A percentile compares a stretch with the other conserved stretches of the same genome.
Conservation (phyloP, 1,140 invertebrate species). For the Drosophila pectinifera region DNA sequence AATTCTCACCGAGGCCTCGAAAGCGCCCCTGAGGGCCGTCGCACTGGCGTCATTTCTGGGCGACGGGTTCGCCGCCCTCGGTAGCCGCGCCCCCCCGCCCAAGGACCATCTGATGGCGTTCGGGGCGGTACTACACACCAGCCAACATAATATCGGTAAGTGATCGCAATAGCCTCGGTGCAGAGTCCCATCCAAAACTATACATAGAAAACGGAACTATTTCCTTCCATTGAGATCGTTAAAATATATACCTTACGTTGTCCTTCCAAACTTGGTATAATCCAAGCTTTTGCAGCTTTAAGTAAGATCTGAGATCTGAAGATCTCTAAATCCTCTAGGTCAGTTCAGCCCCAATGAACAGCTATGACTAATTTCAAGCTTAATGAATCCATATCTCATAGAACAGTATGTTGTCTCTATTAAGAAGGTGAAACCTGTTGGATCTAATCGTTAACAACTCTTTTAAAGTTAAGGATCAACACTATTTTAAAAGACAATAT, state of each 20-base stretch:
- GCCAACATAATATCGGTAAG: slow-evolving; percentile 85
- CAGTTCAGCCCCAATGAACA: too few species aligned
- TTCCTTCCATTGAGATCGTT: neutral
- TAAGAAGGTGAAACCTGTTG: too few species aligned
- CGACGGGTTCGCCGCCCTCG: slow-evolving; percentile 84
- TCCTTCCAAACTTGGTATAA: too few species aligned
- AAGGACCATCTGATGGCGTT: slow-evolving; percentile 85
- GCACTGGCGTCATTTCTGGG: slow-evolving; percentile 85
- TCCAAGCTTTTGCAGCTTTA: too few species aligned
- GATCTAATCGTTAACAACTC: neutral
- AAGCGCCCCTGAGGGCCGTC: slow-evolving; percentile 85
- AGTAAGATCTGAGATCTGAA: too few species aligned
- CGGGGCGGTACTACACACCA: slow-evolving; percentile 84
- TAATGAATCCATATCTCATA: too few species aligned
- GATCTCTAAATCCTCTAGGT: too few species aligned
- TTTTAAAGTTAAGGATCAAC: neutral
- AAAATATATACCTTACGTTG: too few species aligned
- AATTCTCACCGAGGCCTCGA: slow-evolving; percentile 85
- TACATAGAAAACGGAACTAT: too few species aligned
- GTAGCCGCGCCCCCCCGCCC: slow-evolving; percentile 81
- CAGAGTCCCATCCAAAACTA: too few species aligned
- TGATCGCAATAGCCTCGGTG: slow-evolving; percentile 7
- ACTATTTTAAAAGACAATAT: neutral
- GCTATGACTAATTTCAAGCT: too few species aligned
- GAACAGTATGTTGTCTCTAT: too few species aligned